Conservation (phyloP, 2,797 vertebrate genomes). For the Coregonus sp. region DNA sequence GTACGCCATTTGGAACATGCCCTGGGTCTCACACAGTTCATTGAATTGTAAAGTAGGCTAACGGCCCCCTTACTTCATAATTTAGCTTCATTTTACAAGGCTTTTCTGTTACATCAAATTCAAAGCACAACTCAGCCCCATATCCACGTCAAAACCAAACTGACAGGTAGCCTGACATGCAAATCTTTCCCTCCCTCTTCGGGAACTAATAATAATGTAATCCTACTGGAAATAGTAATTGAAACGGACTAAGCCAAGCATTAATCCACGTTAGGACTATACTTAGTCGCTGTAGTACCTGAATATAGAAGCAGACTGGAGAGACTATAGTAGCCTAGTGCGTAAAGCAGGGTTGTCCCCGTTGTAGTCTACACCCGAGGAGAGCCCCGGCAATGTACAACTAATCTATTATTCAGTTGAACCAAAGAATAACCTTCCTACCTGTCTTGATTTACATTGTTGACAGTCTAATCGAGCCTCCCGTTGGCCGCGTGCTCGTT, state of each 20-base stretch:
- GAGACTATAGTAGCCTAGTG: constrained; percentile 26
- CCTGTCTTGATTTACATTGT: constrained; percentile 67
- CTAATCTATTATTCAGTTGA: constrained; percentile 1
- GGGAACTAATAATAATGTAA: neutral
- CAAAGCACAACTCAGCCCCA: neutral
- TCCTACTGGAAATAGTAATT: neutral
- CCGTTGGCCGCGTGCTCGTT: constrained; percentile 51
- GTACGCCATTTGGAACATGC: neutral
- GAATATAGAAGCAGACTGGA: neutral
- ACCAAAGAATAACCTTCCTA: constrained; percentile 46
- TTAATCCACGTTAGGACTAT: constrained; percentile 19
- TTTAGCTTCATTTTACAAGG: neutral
- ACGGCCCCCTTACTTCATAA: neutral
- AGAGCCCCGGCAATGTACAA: neutral
- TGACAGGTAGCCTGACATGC: constrained; percentile 20
- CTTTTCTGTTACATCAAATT: neutral
- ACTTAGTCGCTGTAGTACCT: constrained; percentile 15
- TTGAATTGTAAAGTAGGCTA: neutral
- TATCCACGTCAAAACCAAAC: neutral
- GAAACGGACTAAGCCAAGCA: neutral
- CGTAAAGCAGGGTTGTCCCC: constrained; percentile 6
- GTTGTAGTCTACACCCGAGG: neutral
- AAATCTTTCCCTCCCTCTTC: neutral
- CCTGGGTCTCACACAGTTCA: neutral
- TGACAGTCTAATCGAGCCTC: constrained; percentile 49